Percentiles rank a stretch among this genome's conserved stretches.
phyloP scores from a whole-genome alignment of 2,888 invertebrate species.

The Athripsodes cinereus region DNA sequence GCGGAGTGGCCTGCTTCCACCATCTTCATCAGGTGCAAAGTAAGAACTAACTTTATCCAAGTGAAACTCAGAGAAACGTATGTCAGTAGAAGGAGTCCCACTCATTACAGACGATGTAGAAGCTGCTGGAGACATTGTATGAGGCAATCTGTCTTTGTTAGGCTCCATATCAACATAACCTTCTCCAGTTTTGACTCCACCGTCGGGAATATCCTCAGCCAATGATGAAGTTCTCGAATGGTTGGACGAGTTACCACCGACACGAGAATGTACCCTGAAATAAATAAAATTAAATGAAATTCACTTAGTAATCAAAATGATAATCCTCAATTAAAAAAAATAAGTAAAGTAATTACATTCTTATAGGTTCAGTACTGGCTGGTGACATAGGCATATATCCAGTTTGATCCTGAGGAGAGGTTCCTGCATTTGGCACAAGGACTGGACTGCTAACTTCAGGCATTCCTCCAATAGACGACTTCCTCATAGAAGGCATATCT shows the following conservation, averaged over 20 bases:
- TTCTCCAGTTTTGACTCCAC: constrained; percentile 27
- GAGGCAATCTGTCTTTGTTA: constrained; percentile 29
- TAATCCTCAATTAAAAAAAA: constrained; percentile 3
- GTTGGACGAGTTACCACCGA: constrained; percentile 40
- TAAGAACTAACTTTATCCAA: constrained; percentile 76
- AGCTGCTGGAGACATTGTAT: constrained; percentile 54
- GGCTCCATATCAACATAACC: constrained; percentile 61
- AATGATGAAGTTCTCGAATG: constrained; percentile 61
- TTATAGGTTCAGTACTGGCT: constrained; percentile 30
- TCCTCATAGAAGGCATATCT: constrained; percentile 25
- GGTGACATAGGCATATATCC: constrained; percentile 53
- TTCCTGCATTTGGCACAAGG: constrained; percentile 24
- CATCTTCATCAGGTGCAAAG: constrained; percentile 59
- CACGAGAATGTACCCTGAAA: constrained; percentile 31
- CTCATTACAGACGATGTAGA: constrained; percentile 71
- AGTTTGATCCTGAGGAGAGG: constrained; percentile 23
- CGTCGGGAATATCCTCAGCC: constrained; percentile 41
- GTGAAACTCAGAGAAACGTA: constrained; percentile 69
- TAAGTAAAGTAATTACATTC: constrained; percentile 24
- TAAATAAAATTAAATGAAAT: not conserved
- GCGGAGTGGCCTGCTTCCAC: constrained; percentile 58
- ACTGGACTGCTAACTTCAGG: constrained; percentile 48
- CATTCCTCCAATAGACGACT: constrained; percentile 30
- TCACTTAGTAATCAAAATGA: not conserved
- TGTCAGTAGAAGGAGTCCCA: constrained; percentile 76